Base-by-base conservation (phyloP, 2,888 invertebrate genomes). In the Plebejus argus region DNA sequence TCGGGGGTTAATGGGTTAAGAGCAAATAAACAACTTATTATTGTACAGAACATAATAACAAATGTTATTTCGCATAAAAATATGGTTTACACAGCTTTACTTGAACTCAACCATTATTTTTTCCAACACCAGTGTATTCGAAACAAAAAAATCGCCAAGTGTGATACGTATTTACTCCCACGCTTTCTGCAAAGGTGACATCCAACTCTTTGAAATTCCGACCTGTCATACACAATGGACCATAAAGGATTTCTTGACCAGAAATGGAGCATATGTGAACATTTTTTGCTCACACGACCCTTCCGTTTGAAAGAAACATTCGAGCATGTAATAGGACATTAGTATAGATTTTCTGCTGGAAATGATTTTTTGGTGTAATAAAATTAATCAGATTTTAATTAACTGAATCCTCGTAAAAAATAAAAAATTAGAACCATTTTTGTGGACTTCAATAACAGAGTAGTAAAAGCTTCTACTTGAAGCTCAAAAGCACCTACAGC, bases 201-300 rank as follows among this genome's bases (percentile, higher is more conserved):
- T 86, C 84, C 88, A 92, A 92, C 90, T 91, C 93, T 92, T 93
- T 92, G 81, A 85, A 82, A 84, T 83, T 75, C 78, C 79, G 84
- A 84, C 86, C 85, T 82, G 85, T 86, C 86, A 85, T 83, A 85
- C 89, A 91, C 90, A 86, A 82, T 83, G 84, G 85, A 81, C 86
- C 87, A 93, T 89, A 93, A 93, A 88, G 83, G 88, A 85, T 89
- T 87, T 83, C 91, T 90, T 93, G 93, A 94, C 94, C 93, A 92
- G 91, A 91, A 91, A 88, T 88, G 80, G 86, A 86, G 82, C 91
- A 90, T 85, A 87, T 89, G 89, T 90, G 88, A 53, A 23, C 23
- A 53, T 78, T 77, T 77, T 61, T 77, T 72, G 77, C 77, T 72
- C 12, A 70, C 45, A 61, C 58, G 58, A 70, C 58, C 58, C 72